Evolutionary conservation across 35 echinoderm and acorn worm species (phyloP).

Genomic region (Lytechinus variegatus): DNA sequence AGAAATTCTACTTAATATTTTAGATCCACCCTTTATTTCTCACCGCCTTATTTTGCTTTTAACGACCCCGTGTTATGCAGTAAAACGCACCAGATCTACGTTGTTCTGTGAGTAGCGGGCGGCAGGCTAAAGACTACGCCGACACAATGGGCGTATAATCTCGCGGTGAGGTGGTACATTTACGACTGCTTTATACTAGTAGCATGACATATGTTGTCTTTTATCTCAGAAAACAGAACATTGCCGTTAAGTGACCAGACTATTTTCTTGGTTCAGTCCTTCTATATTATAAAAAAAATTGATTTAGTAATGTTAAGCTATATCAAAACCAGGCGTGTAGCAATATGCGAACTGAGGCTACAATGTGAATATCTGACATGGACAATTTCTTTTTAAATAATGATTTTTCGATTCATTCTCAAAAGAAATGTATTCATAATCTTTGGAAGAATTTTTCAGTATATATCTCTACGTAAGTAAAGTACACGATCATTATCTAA

Average conservation of each 20-base stretch:
- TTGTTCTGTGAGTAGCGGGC: not conserved
- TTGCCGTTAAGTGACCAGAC: not conserved
- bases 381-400: too few relatives aligned
- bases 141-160: constrained; percentile 41
- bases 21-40: not conserved
- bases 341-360: not conserved
- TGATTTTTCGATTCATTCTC: too few relatives aligned
- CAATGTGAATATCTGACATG: too few relatives aligned
- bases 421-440: too few relatives aligned
- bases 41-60: not conserved
- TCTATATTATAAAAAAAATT: not conserved
- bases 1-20: not conserved
- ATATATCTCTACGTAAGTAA: too few relatives aligned
- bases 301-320: not conserved
- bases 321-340: not conserved
- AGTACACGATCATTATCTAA: too few relatives aligned
- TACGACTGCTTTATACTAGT: constrained; percentile 29
- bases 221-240: not conserved
- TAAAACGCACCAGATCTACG: not conserved
- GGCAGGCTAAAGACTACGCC: not conserved
- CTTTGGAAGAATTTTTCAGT: too few relatives aligned
- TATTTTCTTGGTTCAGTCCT: not conserved
- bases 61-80: not conserved
- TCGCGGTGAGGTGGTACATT: constrained; percentile 20
- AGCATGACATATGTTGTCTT: constrained; percentile 6